Evolutionary conservation across 2,888 invertebrate genomes (phyloP).

Genomic region (Eristalis tenax): DNA sequence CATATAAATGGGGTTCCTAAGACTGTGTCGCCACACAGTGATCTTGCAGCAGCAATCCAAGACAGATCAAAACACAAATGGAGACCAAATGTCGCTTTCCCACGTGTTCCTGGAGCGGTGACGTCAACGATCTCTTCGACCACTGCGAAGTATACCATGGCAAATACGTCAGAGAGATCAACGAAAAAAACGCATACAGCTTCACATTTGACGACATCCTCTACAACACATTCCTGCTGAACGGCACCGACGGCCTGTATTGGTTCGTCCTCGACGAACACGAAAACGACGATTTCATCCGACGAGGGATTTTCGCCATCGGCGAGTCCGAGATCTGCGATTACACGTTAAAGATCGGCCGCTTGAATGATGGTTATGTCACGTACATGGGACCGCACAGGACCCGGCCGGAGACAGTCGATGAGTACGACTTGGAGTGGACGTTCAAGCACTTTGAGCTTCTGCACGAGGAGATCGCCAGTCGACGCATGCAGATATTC

Average conservation of each 20-base stretch:
- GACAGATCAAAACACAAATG: not conserved
- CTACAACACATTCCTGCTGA: conserved; percentile 64
- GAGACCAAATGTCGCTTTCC: conserved; percentile 51
- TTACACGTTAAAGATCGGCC: conserved; percentile 71
- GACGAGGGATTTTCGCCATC: conserved; percentile 73
- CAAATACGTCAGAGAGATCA: conserved; percentile 62
- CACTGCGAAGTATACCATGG: conserved; percentile 72
- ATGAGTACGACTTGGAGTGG: conserved; percentile 30
- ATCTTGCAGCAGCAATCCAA: too few relatives aligned
- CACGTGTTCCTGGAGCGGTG: conserved; percentile 71
- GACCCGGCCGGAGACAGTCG: conserved; percentile 5
- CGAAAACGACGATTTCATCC: conserved; percentile 19
- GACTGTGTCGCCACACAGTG: too few relatives aligned
- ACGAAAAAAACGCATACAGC: conserved; percentile 57
- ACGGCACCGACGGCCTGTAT: conserved; percentile 68
- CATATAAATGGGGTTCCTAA: too few relatives aligned
- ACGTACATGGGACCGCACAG: conserved; percentile 4
- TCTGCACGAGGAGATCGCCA: conserved; percentile 50
- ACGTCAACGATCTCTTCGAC: conserved; percentile 69
- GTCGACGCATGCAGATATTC: conserved; percentile 65
- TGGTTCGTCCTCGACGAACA: conserved; percentile 68
- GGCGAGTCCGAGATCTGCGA: conserved; percentile 72
- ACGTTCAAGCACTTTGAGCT: conserved; percentile 24
- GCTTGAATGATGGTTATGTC: conserved; percentile 21
- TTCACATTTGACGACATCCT: conserved; percentile 70